Base-by-base conservation (phyloP, 2,888 invertebrate species). In the Cynaeus angustus region DNA sequence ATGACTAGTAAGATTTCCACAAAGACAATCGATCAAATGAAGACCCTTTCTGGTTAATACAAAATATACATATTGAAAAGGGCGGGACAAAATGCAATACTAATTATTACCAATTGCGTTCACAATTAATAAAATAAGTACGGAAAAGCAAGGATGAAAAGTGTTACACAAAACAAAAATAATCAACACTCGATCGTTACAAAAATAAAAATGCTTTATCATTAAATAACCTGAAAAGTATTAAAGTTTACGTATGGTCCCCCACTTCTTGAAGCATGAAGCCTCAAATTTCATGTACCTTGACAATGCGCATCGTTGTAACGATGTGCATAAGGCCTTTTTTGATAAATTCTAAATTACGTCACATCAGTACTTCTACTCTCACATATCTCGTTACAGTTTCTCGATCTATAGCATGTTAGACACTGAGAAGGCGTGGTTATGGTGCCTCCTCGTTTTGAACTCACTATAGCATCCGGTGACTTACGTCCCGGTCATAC, bases 71-170 rank as follows among this genome's bases (percentile, higher is more conserved):
- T 43, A 56, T 45, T 37, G 41, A 69, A 69, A 64, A 68, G 48
- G 21, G 52, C 14, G 59, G 53, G 48, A 72, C 46, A 66, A 72
- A 68, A 67, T 65, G 73, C 68, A 70, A 70, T 67, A 72, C 66
- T 61, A 65, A 70, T 69, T 72, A 70, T 68, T 73, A 75, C 72
- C 66, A 72, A 75, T 75, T 75, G 74, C 69, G 37, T 52, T 38
- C 26, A 64, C 75, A 75, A 75, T 75, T 45, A 73, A 75, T 73
- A 74, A 72, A 74, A 74, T 74, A 74, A 75, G 73, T 74, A 73
- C 71, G 70, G 70, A 46, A 58, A 43, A 61, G 33, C 28, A 68
- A 53, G 43, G 53, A 67, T 59, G 41, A 59, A 33, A 58, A n/a
- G 30, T 28, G 33, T 45, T 66, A 65, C 69, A 61, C 52, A 66